phyloP scores from a whole-genome alignment of 1,140 invertebrate genomes.

The Cyphomyrmex costatus region DNA sequence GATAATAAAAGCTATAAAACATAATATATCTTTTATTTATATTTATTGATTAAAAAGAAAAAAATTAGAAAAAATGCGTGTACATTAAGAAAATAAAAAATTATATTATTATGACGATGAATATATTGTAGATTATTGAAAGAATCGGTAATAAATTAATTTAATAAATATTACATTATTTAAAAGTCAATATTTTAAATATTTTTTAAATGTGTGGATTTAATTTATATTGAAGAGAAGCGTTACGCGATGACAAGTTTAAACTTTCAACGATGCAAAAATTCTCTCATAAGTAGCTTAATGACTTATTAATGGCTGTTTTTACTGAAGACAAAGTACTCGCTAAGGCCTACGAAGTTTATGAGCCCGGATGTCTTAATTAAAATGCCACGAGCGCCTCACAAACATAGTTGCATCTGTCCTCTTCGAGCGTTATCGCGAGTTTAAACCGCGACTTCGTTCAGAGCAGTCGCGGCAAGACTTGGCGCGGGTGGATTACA shows the following conservation, averaged over 20 bases:
- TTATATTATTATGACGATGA: not conserved
- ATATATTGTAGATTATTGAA: not conserved
- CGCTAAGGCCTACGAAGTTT: constrained; percentile 19
- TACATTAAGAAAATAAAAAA: not conserved
- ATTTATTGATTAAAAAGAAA: not conserved
- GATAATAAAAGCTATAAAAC: not conserved
- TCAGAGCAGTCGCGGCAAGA: not conserved
- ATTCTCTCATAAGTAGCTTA: constrained; percentile 26
- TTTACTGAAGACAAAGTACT: constrained; percentile 18
- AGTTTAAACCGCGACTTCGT: constrained; percentile 30
- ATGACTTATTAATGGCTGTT: constrained; percentile 17
- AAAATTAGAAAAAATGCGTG: not conserved
- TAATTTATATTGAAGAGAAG: not conserved
- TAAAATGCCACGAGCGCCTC: constrained; percentile 41
- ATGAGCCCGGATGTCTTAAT: constrained; percentile 44
- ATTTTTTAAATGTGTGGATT: not conserved
- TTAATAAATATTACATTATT: too few relatives aligned
- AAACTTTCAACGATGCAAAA: constrained; percentile 2
- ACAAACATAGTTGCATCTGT: constrained; percentile 35
- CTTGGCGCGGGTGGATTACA: constrained; percentile 43
- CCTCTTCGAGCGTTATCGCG: constrained; percentile 5
- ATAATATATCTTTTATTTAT: not conserved
- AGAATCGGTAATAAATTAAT: not conserved
- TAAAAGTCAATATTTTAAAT: not conserved
- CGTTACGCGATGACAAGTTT: not conserved